Base-by-base conservation (phyloP, 2,797 vertebrate genomes). In the Salmo trutta region DNA sequence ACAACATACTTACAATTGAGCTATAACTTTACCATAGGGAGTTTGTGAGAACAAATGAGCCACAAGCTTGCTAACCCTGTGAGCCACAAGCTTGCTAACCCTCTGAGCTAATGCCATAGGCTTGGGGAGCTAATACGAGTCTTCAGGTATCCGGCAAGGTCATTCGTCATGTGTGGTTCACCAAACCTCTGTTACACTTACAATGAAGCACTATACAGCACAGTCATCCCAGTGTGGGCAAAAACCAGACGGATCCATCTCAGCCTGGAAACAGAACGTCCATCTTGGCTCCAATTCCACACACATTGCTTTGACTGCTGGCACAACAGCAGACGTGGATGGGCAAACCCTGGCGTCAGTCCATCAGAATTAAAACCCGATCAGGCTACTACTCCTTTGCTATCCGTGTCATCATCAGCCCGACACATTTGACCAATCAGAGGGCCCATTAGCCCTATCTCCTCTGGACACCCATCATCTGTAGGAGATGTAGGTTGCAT, bases 381-480 rank as follows among this genome's bases (percentile, higher is more conserved):
- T 59, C 74, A 78, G 77, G 62, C 73, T 84, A 29, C 29, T 12
- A 59, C 79, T 78, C 74, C 62, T 51, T 74, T 72, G 53, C 77
- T 62, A 78, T 82, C 75, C 14, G 71, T 77, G 71, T 83, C 80
- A 76, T 36, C 73, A 81, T 81, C 74, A 56, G 1, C 75, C 82
- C 81, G 64, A 78, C 82, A 74, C 80, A 75, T 54, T 81, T 7
- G 2, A 53, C 88, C 88, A 92, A 90, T 91, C 81, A 76, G 21
- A 82, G 17, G 0, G 2, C 82, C 72, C 8, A 29, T 47, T 81
- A 67, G 74, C 71, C 71, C 69, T 52, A 62, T 81, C 84, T 88
- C 87, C 82, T 85, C 54, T 59, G 84, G 83, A 81, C 81, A 36
- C 65, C 71, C 81, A 79, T 91, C 91, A 91, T 92, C 89, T 92